Conservation (phyloP, 2,113 vertebrate species). For the Heterotis niloticus region DNA sequence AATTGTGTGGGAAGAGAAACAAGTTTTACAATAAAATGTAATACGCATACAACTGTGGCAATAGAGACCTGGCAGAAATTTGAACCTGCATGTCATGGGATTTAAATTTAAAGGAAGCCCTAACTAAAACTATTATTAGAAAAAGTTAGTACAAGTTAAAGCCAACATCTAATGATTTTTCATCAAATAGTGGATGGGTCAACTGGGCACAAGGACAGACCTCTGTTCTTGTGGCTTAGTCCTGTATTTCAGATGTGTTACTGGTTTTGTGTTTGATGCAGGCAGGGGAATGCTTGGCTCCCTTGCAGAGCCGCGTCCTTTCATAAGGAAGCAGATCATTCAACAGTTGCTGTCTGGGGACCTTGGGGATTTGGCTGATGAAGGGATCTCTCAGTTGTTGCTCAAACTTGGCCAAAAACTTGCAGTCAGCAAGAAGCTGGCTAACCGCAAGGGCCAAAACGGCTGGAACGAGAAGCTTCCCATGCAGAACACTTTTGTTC, state of each 20-base stretch:
- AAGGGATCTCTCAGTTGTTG: conserved; percentile 54
- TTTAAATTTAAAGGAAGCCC: not conserved
- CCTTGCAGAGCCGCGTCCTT: conserved; percentile 48
- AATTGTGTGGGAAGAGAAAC: no score
- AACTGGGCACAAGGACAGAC: no score
- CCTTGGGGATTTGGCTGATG: conserved; percentile 64
- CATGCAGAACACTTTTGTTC: conserved; percentile 40
- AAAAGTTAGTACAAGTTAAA: not conserved
- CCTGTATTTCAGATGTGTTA: conserved; percentile 45
- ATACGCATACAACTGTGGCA: not conserved
- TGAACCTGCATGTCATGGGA: not conserved
- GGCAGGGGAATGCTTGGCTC: conserved; percentile 53
- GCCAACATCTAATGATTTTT: not conserved
- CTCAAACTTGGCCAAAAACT: conserved; percentile 44
- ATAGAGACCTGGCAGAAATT: not conserved
- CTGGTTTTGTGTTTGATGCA: conserved; percentile 61
- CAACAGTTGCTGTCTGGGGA: conserved; percentile 63
- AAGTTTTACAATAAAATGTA: no score
- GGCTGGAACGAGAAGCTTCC: conserved; percentile 34
- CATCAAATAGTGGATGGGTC: not conserved
- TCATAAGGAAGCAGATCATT: conserved; percentile 54
- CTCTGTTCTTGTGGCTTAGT: not conserved
- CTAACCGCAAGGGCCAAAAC: conserved; percentile 33
- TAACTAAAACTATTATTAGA: not conserved
- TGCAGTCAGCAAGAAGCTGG: conserved; percentile 34